Evolutionary conservation across 1,140 invertebrate species (phyloP), one percentile per base, ranked within the genome.

Genomic region (Diploscapter pachys): DNA sequence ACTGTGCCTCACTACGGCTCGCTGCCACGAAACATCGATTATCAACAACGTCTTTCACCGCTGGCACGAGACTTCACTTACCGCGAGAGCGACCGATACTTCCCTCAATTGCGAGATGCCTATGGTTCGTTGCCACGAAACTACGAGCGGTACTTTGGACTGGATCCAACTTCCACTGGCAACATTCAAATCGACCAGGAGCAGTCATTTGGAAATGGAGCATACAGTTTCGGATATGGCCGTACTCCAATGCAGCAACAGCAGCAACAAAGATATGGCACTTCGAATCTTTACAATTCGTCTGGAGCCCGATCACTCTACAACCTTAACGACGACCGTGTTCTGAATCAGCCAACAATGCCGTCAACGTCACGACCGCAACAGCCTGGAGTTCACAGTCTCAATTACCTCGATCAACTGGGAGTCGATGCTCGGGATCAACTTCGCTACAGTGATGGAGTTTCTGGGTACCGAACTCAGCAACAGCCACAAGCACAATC

Each of bases 61-160:
- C 68, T 71, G 49, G n/a, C 75, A 11, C 63, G 75, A 67, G 78
- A 80, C 51, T 76, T 79, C 63, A 79, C 81, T 5, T 62, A 59
- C 52, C 63, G 54, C 52, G 77, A 61, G 5, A 69, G 71, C 50
- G 61, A 71, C 11, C 63, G 67, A 54, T 54, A 63, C 53, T 57
- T 54, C 59, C 53, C 63, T n/a, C 73, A 71, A 69, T 65, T 54
- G 11, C 70, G 63, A 48, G 69, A 78, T 64, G 73, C 66, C 13
- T 85, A 85, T 72, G 79, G 80, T 31, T 86, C 85, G 69, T 51
- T 85, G 49, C 83, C 83, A 5, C 65, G 83, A 13, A 81, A 86
- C 75, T 83, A 79, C 68, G 84, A 85, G 64, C 68, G 82, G 11
- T 48, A 66, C 11, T 53, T 48, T 48, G 56, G 62, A 78, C 49